These are phyloP conservation scores for Ladona fulva DNA, from an alignment of 1,140 invertebrate species.

Conservation along the genomic window DNA sequence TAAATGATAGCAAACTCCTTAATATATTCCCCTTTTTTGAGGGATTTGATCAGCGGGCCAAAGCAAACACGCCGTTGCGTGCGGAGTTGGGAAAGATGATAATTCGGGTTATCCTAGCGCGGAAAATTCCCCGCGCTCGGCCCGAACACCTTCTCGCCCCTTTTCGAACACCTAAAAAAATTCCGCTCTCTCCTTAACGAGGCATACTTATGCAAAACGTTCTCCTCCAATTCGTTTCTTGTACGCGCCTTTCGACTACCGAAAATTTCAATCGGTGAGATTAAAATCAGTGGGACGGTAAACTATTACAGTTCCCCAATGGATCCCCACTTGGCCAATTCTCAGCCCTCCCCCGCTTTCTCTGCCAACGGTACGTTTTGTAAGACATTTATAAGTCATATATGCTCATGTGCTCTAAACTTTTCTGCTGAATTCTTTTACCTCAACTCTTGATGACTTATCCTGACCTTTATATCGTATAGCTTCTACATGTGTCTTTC, in stretches of 20 bases:
- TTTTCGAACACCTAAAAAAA: too few relatives aligned
- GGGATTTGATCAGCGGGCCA: background rate
- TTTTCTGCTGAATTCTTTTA: too few relatives aligned
- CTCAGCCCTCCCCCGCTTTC: too few relatives aligned
- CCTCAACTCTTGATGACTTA: too few relatives aligned
- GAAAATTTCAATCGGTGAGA: background rate
- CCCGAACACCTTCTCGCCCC: background rate
- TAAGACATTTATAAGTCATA: too few relatives aligned
- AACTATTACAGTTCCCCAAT: too few relatives aligned
- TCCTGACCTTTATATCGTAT: too few relatives aligned
- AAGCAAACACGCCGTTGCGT: conserved; percentile 8
- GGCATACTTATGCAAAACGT: background rate
- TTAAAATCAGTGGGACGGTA: background rate
- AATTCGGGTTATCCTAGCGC: background rate
- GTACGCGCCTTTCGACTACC: background rate
- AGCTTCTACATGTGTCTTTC: too few relatives aligned
- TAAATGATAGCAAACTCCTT: background rate
- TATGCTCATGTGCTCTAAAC: too few relatives aligned
- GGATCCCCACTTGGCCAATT: too few relatives aligned
- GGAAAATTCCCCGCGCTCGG: background rate
- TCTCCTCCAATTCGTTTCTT: background rate
- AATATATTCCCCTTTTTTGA: background rate
- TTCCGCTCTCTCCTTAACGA: background rate
- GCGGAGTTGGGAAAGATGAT: background rate
- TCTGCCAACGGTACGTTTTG: too few relatives aligned